These are phyloP conservation scores for Fopius arisanus DNA, from an alignment of 1,140 invertebrate genomes.

Conservation along the genomic window DNA sequence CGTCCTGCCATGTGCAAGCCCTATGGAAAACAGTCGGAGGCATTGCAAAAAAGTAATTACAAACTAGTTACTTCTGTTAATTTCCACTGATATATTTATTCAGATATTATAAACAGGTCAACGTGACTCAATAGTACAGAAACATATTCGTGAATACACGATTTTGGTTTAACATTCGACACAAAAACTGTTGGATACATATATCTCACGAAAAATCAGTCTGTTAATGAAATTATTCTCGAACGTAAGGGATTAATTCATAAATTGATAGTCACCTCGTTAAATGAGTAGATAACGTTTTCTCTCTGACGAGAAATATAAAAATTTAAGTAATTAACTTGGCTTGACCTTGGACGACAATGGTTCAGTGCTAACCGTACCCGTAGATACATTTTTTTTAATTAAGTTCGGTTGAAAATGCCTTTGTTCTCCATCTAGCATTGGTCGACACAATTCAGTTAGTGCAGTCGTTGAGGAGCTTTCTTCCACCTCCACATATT, in stretches of 20 bases:
- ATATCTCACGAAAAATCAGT: neutral
- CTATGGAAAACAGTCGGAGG: constrained; percentile 87
- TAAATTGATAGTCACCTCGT: neutral
- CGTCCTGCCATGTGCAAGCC: constrained; percentile 87
- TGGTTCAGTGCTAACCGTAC: neutral
- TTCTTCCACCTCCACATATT: constrained; percentile 84
- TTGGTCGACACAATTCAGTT: constrained; percentile 85
- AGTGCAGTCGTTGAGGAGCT: constrained; percentile 82
- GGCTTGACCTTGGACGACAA: constrained; percentile 5
- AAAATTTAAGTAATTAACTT: neutral
- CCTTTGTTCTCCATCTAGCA: constrained; percentile 66
- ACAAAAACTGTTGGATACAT: neutral
- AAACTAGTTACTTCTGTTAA: constrained; percentile 18
- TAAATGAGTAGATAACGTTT: neutral
- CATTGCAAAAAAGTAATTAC: constrained; percentile 81
- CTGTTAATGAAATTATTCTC: neutral
- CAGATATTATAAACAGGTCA: neutral
- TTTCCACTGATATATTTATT: constrained; percentile 12
- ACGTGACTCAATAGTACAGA: constrained; percentile 1
- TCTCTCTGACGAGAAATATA: neutral
- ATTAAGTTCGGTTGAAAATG: neutral
- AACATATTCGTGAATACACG: constrained; percentile 24
- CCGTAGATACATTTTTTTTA: neutral
- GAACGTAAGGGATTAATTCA: neutral
- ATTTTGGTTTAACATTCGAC: neutral